Evolutionary conservation across 1,140 invertebrate species (phyloP).

Genomic region (Drosophila setifemur): DNA sequence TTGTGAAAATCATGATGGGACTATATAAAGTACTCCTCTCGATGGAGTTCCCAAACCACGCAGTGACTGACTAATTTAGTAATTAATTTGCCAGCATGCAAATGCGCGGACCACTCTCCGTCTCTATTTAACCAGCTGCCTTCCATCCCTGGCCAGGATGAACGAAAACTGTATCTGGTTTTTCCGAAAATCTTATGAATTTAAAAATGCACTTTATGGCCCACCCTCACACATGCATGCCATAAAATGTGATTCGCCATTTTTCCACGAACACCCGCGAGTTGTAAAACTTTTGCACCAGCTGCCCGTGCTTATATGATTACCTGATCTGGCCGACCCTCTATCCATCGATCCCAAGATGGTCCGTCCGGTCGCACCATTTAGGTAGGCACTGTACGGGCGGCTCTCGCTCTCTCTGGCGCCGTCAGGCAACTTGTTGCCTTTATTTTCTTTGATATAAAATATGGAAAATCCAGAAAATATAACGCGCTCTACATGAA

Average conservation of each 20-base stretch:
- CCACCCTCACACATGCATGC: constrained; percentile 44
- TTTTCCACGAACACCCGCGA: constrained; percentile 53
- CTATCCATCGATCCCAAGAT: too few species aligned
- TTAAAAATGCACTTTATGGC: constrained; percentile 66
- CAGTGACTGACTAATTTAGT: neutral
- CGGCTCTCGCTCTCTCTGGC: constrained; percentile 9
- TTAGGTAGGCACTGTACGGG: constrained; percentile 65
- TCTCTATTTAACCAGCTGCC: too few species aligned
- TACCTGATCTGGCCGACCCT: constrained; percentile 32
- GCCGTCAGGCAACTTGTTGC: constrained; percentile 63
- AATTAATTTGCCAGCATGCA: constrained; percentile 1
- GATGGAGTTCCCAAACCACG: constrained; percentile 4
- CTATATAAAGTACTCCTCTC: neutral
- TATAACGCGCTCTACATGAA: constrained; percentile 51
- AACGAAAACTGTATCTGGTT: constrained; percentile 67
- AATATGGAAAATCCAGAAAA: constrained; percentile 71
- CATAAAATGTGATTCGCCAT: constrained; percentile 73
- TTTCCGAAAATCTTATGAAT: constrained; percentile 81
- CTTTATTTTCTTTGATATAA: constrained; percentile 71
- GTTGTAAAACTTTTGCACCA: constrained; percentile 52
- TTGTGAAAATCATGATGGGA: constrained; percentile 13
- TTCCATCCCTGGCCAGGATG: constrained; percentile 29
- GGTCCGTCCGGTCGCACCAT: constrained; percentile 32
- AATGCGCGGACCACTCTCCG: neutral
- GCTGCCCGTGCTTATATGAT: constrained; percentile 26